Evolutionary conservation across 92 coral and sea anemone genomes (phyloP).

Genomic region (Isaurus tuberculatus): DNA sequence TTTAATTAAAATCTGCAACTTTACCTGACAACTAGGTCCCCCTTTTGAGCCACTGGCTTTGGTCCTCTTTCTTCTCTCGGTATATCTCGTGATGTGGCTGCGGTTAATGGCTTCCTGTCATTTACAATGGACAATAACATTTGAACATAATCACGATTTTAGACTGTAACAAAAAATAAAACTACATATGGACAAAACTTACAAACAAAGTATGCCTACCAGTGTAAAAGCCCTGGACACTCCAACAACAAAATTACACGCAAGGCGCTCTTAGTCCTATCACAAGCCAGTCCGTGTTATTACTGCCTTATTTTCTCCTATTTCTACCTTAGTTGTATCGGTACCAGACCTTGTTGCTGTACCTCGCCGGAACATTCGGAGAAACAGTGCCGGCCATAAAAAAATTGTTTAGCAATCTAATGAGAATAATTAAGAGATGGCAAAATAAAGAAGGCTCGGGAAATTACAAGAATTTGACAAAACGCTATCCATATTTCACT

Average conservation of each 20-base stretch:
- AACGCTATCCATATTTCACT: constrained; percentile 20
- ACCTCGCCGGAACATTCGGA: constrained; percentile 32
- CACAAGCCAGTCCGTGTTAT: constrained; percentile 27
- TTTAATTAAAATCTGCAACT: background rate
- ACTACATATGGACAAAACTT: constrained; percentile 16
- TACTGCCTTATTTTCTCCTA: constrained; percentile 19
- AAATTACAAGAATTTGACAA: constrained; percentile 33
- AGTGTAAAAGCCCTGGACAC: constrained; percentile 37
- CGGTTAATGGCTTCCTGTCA: constrained; percentile 57
- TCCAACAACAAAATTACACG: constrained; percentile 25
- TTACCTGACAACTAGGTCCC: constrained; percentile 42
- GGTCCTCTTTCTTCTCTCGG: constrained; percentile 49
- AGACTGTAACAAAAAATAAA: constrained; percentile 2
- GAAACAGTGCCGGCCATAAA: constrained; percentile 18
- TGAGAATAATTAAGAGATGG: constrained; percentile 49
- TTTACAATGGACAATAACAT: constrained; percentile 8
- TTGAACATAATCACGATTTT: constrained; percentile 9
- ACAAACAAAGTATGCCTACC: constrained; percentile 31
- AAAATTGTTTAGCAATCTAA: constrained; percentile 9
- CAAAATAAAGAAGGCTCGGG: constrained; percentile 39
- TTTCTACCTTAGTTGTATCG: constrained; percentile 28
- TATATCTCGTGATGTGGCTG: constrained; percentile 49
- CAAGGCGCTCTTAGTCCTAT: constrained; percentile 13
- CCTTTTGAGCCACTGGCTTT: constrained; percentile 50
- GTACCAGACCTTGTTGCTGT: constrained; percentile 31